Evolutionary conservation across 1,140 invertebrate genomes (phyloP), one percentile per base, ranked within the genome.

Genomic region (Steinernema feltiae): DNA sequence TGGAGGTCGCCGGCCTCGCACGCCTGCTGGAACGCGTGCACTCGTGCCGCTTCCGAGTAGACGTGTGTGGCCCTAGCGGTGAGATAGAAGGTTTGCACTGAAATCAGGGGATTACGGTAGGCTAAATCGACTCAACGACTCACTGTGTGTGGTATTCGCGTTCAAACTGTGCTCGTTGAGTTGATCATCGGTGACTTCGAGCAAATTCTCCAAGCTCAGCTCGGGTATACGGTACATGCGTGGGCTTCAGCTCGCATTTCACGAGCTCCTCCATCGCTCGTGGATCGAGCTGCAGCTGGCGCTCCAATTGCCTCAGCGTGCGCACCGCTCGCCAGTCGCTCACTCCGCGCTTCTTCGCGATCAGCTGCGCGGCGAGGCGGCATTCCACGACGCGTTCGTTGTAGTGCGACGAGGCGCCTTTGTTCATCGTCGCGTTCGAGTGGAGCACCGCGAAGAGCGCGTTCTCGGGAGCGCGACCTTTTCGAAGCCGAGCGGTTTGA

Each of bases 341-440:
- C 18, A 27, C 21, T 0, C 27, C 24, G 18, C 18, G 21, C 17
- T 1, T 73, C 27, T 1, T 80, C 0, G 41, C 48, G 24, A 24
- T 77, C 69, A 93, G 91, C 90, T 94, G 92, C 15, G 93, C 91
- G 24, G 93, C 94, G 15, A 98, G 86, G 78, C 93, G 90, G 85
- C 95, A 97, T 89, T 98, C 95, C n/a, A 92, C 91, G 12, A 98
- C 95, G 76, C 97, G 89, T 75, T 91, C 90, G 88, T 99, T 99
- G 48, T 91, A 99, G 85, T 95, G 91, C 18, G 87, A 87, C 0
- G 92, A 93, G 3, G 93, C 92, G 1, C 95, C 96, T 89, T 99
- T 99, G 86, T 98, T 98, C 78, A 92, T 91, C 83, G 92, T 91
- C 0, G 91, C 91, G 81, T 95, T 89, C 87, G 93, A 94, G 84